Evolutionary conservation across 2,888 invertebrate genomes (phyloP).

Genomic region (Aporophyla nigra): DNA sequence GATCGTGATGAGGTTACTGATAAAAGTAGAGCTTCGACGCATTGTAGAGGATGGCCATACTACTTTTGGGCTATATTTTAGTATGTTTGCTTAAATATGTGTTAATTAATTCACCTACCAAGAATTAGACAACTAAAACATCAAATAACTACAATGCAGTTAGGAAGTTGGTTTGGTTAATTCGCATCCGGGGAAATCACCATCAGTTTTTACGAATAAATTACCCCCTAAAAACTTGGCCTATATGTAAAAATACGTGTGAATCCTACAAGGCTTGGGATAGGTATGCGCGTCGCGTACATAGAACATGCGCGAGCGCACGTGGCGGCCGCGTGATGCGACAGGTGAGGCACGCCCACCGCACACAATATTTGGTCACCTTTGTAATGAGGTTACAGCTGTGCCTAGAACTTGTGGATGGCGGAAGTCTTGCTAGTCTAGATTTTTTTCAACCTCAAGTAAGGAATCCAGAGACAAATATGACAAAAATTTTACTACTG

Average conservation of each 20-base stretch:
- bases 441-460: neutral
- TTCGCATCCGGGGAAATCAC: neutral
- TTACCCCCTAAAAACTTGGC: conserved; percentile 15
- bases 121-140: neutral
- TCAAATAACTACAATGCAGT: neutral
- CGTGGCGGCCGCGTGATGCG: conserved; percentile 81
- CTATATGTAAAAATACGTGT: conserved; percentile 41
- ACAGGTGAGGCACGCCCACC: conserved; percentile 77
- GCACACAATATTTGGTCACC: conserved; percentile 64
- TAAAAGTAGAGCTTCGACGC: neutral
- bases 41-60: neutral
- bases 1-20: conserved; percentile 50
- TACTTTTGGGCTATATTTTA: neutral
- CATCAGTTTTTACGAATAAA: neutral
- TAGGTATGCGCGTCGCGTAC: conserved; percentile 69
- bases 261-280: conserved; percentile 58
- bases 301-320: conserved; percentile 74
- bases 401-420: conserved; percentile 24
- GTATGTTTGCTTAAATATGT: no score
- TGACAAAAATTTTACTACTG: neutral
- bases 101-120: neutral
- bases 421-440: neutral
- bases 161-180: neutral
- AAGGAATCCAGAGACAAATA: neutral
- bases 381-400: conserved; percentile 55